Percentiles rank a stretch among this genome's conserved stretches.
These are phyloP conservation scores for Tribolium madens DNA, from an alignment of 1,140 invertebrate genomes.

Conservation along the genomic window DNA sequence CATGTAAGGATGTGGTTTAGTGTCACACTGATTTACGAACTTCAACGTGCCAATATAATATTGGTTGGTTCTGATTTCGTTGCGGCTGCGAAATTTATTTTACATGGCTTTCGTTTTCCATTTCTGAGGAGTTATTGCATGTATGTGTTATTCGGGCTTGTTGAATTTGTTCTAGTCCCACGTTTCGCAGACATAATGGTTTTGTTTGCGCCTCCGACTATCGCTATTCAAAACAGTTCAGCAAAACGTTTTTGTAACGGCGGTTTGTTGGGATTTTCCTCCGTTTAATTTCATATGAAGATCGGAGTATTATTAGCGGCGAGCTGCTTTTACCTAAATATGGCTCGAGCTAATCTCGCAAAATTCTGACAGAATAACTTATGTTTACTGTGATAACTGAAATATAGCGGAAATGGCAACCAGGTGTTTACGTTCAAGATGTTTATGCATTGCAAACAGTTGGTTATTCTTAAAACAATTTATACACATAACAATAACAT, in stretches of 20 bases:
- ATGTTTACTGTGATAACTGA: not conserved
- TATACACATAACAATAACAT: not conserved
- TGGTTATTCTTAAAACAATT: not conserved
- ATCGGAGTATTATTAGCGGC: not conserved
- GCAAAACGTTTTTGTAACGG: not conserved
- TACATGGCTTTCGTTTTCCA: slow-evolving; percentile 20
- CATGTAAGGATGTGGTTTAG: slow-evolving; percentile 59
- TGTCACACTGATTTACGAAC: slow-evolving; percentile 59
- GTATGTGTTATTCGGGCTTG: slow-evolving; percentile 18
- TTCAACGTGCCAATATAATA: slow-evolving; percentile 33
- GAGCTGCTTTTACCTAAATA: not conserved
- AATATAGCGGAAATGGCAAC: not conserved
- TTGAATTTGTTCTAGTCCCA: slow-evolving; percentile 1
- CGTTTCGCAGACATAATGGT: slow-evolving; percentile 20
- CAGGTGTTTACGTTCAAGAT: not conserved
- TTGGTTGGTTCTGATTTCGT: slow-evolving; percentile 39
- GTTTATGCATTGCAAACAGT: not conserved
- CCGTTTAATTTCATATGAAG: slow-evolving; percentile 18
- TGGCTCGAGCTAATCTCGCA: not conserved
- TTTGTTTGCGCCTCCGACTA: slow-evolving; percentile 11
- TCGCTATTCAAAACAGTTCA: slow-evolving; percentile 9
- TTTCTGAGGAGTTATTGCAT: slow-evolving; percentile 31
- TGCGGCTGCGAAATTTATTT: slow-evolving; percentile 23
- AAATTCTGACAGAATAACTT: not conserved
- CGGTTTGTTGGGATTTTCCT: not conserved